Evolutionary conservation across 2,797 vertebrate genomes (phyloP), one percentile per base, ranked within the genome.

Genomic region (Pitangus sulphuratus): DNA sequence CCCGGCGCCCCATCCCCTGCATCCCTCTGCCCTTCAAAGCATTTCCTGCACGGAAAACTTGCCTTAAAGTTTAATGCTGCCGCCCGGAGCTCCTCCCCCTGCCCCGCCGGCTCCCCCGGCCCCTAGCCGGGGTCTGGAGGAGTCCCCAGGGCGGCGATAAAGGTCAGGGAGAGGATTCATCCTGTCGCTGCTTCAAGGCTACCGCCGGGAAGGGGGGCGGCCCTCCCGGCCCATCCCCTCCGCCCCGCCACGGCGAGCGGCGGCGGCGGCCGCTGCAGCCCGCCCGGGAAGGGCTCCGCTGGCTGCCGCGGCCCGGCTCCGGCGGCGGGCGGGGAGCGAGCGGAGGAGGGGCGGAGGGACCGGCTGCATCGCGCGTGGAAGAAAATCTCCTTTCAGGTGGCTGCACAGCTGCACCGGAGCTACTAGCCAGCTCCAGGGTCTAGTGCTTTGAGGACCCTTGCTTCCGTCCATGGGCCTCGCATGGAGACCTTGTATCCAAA

Each of bases 61-160:
- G 92, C 88, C 83, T 90, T 87, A 85, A 95, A 96, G 94, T 97
- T 96, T 92, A 93, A 95, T 72, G 87, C 68, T 66, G 54, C 45
- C 78, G n/a, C 53, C 31, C 47, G 62, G 88, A 94, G 84, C 93
- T 93, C 95, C 79, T 75, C 91, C 92, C 80, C 68, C 78, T 77
- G 53, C 91, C 66, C 82, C 37, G 54, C 66, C 54, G 82, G 37
- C 45, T 85, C 51, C 54, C 31, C 19, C 33, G 33, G 45, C 74
- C 51, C 58, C 8, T 30, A 53, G 44, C 33, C 20, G 28, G 78
- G 76, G 65, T 84, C 74, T 72, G 45, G 50, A 81, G 66, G 44
- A 84, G 76, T 84, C 69, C 68, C 62, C 40, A 50, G 53, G 53
- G 70, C 56, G 33, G 39, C 53, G 40, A 79, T 74, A 87, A 84